Evolutionary conservation across 1,140 invertebrate genomes (phyloP).

Genomic region (Drosophila quadrilineata): DNA sequence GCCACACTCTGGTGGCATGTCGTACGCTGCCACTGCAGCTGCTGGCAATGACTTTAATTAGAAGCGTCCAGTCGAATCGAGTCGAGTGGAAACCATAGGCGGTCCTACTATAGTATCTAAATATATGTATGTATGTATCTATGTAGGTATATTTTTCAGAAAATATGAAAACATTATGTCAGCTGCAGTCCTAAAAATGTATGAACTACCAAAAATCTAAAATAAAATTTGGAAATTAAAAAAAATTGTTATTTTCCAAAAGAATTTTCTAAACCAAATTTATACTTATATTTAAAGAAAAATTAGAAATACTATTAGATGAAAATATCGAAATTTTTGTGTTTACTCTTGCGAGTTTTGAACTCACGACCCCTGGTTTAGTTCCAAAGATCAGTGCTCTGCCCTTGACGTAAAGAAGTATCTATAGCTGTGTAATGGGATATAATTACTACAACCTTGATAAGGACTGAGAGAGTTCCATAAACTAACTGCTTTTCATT

Average conservation of each 20-base stretch:
- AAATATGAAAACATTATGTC: too few relatives aligned
- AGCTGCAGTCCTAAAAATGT: slow-evolving; percentile 2
- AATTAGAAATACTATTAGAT: too few relatives aligned
- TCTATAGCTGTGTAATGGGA: not conserved
- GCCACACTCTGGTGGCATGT: too few relatives aligned
- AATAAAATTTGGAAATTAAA: not conserved
- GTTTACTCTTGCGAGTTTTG: slow-evolving; percentile 90
- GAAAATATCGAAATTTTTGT: not conserved
- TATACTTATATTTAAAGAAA: too few relatives aligned
- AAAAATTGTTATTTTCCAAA: not conserved
- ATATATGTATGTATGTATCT: too few relatives aligned
- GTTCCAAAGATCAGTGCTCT: slow-evolving; percentile 95
- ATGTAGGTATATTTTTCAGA: too few relatives aligned
- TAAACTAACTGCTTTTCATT: not conserved
- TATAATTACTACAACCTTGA: not conserved
- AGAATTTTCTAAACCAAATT: too few relatives aligned
- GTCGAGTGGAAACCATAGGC: too few relatives aligned
- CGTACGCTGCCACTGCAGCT: too few relatives aligned
- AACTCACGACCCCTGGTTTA: slow-evolving; percentile 95
- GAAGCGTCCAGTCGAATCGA: too few relatives aligned
- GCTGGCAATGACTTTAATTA: too few relatives aligned
- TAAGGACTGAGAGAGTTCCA: slow-evolving; percentile 1
- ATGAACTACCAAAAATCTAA: not conserved
- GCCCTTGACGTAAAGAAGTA: slow-evolving; percentile 94
- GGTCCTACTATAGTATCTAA: too few relatives aligned